These are phyloP conservation scores for Blastobasis lacticolella DNA, from an alignment of 2,888 invertebrate species.

Conservation along the genomic window DNA sequence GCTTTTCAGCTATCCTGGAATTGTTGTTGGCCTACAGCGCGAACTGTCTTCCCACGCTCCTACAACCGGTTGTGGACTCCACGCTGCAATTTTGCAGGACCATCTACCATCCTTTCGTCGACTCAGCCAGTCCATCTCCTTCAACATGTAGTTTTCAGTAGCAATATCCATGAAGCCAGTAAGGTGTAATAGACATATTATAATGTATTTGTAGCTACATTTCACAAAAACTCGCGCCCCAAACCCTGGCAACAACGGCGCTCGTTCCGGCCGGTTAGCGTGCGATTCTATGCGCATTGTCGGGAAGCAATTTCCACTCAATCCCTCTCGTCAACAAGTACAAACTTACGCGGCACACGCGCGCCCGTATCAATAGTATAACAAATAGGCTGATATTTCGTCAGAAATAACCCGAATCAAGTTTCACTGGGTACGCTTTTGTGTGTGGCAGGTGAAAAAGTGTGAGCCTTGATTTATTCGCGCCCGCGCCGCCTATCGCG, in stretches of 20 bases:
- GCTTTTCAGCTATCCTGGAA: too few relatives aligned
- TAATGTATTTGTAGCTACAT: too few relatives aligned
- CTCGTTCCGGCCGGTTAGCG: constrained; percentile 39
- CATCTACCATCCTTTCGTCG: too few relatives aligned
- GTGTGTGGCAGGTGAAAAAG: constrained; percentile 75
- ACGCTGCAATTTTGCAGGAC: too few relatives aligned
- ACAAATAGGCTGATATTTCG: constrained; percentile 74
- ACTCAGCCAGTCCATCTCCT: too few relatives aligned
- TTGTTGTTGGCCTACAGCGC: too few relatives aligned
- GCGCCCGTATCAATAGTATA: constrained; percentile 71
- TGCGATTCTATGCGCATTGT: constrained; percentile 67
- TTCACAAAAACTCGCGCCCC: not conserved
- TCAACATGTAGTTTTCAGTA: too few relatives aligned
- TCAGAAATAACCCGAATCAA: constrained; percentile 74
- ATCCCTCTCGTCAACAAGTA: constrained; percentile 68
- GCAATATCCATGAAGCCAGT: too few relatives aligned
- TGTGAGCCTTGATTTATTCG: constrained; percentile 71
- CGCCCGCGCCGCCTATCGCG: constrained; percentile 65
- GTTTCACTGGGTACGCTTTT: constrained; percentile 71
- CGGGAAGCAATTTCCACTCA: constrained; percentile 69
- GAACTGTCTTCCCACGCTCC: too few relatives aligned
- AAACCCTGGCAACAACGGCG: constrained; percentile 12
- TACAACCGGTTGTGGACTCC: too few relatives aligned
- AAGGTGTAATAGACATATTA: too few relatives aligned
- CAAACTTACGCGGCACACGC: constrained; percentile 69